A percentile compares a stretch with the other conserved stretches of the same genome.
These are phyloP conservation scores for Apostichopus leukothele DNA, from an alignment of 53 echinoderm and acorn worm genomes.

Conservation along the genomic window DNA sequence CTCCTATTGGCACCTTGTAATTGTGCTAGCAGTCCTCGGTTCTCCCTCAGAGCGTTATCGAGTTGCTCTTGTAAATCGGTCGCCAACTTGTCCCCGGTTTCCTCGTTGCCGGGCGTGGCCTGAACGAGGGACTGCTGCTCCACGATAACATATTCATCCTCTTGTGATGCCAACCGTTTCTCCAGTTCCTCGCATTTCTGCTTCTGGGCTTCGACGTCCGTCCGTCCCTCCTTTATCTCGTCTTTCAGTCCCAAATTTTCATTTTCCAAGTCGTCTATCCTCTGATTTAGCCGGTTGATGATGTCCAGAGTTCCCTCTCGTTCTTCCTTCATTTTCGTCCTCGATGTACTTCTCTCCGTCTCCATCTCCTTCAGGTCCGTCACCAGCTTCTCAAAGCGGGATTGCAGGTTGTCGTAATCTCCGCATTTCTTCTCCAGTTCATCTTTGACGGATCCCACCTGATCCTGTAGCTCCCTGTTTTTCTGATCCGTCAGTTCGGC, in stretches of 20 bases:
- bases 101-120: neutral
- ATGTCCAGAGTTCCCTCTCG: slow-evolving; percentile 58
- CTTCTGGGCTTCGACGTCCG: neutral
- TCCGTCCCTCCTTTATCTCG: slow-evolving; percentile 34
- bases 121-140: neutral
- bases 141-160: slow-evolving; percentile 11
- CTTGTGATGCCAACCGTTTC: neutral
- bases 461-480: slow-evolving; percentile 64
- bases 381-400: slow-evolving; percentile 72
- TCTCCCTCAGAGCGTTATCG: slow-evolving; percentile 23
- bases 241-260: slow-evolving; percentile 60
- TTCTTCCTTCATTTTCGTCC: slow-evolving; percentile 66
- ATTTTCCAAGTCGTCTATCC: slow-evolving; percentile 64
- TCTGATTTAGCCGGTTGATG: slow-evolving; percentile 61
- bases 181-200: slow-evolving; percentile 26
- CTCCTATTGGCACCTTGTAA: slow-evolving; percentile 44
- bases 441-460: slow-evolving; percentile 39
- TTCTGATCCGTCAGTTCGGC: slow-evolving; percentile 75
- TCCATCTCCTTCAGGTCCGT: slow-evolving; percentile 68
- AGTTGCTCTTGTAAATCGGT: neutral
- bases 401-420: slow-evolving; percentile 59
- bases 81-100: neutral
- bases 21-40: slow-evolving; percentile 27
- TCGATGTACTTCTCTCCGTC: slow-evolving; percentile 47
- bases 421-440: slow-evolving; percentile 49